A percentile compares a stretch with the other conserved stretches of the same genome.
These are phyloP conservation scores for Gallinago nigripennis DNA, from an alignment of 2,797 vertebrate species.

Conservation along the genomic window DNA sequence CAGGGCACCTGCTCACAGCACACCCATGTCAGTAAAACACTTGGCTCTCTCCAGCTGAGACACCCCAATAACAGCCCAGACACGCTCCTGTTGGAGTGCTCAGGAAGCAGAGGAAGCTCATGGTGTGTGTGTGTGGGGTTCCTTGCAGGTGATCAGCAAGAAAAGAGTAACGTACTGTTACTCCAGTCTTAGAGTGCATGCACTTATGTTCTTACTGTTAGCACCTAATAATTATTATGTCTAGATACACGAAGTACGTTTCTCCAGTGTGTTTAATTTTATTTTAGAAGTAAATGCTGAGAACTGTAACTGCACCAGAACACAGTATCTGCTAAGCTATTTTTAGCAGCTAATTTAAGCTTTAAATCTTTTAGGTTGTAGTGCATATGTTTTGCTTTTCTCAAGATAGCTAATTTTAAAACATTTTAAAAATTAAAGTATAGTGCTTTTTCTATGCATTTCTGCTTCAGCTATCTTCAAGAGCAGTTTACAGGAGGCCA, in stretches of 20 bases:
- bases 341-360: not conserved
- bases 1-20: not conserved
- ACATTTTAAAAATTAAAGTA: not conserved
- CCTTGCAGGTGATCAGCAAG: not conserved
- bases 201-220: not conserved
- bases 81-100: not conserved
- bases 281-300: not conserved
- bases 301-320: not conserved
- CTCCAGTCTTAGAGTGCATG: not conserved
- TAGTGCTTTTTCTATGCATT: not conserved
- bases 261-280: not conserved
- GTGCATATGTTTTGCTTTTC: not conserved
- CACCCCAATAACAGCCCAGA: not conserved
- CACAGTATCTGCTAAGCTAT: not conserved
- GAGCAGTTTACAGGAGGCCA: not conserved
- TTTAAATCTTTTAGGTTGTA: not conserved
- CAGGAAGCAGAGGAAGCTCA: not conserved
- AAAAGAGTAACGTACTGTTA: not conserved
- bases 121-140: accelerated
- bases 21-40: too few species aligned
- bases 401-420: not conserved
- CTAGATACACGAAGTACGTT: not conserved
- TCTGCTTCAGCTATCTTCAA: not conserved
- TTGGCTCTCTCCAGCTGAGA: not conserved
- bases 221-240: not conserved